Conservation (phyloP, 2,888 invertebrate species). For the Eueremaeus valkanovi region DNA sequence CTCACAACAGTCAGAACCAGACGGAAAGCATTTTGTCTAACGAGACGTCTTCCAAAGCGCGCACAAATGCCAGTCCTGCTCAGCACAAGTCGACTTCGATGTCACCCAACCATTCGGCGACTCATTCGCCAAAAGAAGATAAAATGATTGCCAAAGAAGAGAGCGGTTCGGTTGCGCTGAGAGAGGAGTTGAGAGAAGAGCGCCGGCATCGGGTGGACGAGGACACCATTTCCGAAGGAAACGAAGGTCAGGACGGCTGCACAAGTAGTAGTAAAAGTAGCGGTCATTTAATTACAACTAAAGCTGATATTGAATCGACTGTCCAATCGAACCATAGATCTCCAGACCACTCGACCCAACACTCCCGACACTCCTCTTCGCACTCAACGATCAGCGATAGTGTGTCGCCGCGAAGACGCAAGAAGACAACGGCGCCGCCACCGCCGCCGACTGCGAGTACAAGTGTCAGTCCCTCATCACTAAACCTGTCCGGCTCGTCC, state of each 20-base stretch:
- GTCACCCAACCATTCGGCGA: conserved; percentile 7
- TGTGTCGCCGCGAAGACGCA: conserved; percentile 38
- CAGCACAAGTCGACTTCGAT: conserved; percentile 29
- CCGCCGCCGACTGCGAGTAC: conserved; percentile 39
- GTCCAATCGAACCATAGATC: conserved; percentile 29
- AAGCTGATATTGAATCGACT: conserved; percentile 38
- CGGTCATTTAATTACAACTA: conserved; percentile 35
- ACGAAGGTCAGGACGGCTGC: conserved; percentile 33
- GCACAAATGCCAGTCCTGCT: conserved; percentile 17
- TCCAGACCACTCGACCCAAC: too few species aligned
- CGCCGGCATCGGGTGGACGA: conserved; percentile 24
- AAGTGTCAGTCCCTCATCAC: conserved; percentile 28
- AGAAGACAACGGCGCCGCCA: conserved; percentile 41
- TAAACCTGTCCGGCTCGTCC: conserved; percentile 28
- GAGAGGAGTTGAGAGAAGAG: background rate
- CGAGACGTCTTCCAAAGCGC: background rate
- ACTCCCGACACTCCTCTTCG: conserved; percentile 31
- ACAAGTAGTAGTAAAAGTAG: conserved; percentile 40
- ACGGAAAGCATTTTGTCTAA: background rate
- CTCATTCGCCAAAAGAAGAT: conserved; percentile 15
- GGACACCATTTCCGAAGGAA: conserved; percentile 37
- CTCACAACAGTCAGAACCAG: conserved; percentile 28
- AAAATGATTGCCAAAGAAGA: background rate
- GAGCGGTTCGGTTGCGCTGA: background rate
- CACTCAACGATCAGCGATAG: conserved; percentile 35